Percentiles rank a stretch among this genome's conserved stretches.
phyloP scores from a whole-genome alignment of 2,797 vertebrate species.

The Florisuga fusca region DNA sequence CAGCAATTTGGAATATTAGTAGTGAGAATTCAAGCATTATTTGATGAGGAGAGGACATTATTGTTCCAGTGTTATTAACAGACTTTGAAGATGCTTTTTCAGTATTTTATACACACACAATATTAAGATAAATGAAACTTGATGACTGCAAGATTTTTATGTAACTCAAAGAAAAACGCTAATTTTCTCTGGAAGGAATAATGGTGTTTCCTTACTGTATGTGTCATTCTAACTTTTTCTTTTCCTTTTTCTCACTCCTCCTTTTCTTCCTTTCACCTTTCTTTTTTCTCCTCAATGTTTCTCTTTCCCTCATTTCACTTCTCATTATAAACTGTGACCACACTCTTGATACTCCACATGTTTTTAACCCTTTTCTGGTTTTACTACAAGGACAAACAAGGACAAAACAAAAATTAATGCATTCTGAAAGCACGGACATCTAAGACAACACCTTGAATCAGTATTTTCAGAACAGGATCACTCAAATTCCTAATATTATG shows the following conservation, averaged over 20 bases:
- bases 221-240: not conserved
- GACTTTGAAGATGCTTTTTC: not conserved
- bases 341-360: not conserved
- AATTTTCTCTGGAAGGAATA: not conserved
- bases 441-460: not conserved
- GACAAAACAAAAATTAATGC: not conserved
- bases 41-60: not conserved
- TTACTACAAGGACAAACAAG: not conserved
- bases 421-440: not conserved
- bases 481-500: not conserved
- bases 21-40: not conserved
- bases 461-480: not conserved
- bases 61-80: not conserved
- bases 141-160: not conserved
- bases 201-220: not conserved
- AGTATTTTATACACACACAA: not conserved
- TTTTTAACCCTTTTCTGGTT: not conserved
- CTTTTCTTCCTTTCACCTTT: not conserved
- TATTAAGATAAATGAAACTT: not conserved
- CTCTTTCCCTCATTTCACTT: not conserved
- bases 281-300: not conserved
- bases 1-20: not conserved
- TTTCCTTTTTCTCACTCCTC: not conserved
- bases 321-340: not conserved
- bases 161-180: not conserved